Evolutionary conservation across 2,113 vertebrate genomes (phyloP).

Genomic region (Phalacrocorax aristotelis): DNA sequence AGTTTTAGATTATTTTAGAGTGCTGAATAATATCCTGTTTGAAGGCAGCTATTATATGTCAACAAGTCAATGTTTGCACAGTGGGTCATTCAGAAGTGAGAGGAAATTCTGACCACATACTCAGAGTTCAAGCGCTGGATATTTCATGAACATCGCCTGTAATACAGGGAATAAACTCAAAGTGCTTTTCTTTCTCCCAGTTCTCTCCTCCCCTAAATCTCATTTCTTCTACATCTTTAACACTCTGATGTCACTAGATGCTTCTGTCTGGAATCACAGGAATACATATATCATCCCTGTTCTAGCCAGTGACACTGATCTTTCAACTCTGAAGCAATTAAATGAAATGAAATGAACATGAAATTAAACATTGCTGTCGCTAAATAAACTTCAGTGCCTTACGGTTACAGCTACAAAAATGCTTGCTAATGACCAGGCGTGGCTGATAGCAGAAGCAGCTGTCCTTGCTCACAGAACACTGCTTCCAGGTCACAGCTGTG

Average conservation of each 20-base stretch:
- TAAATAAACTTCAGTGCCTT: background rate
- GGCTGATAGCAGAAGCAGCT: background rate
- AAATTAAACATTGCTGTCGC: background rate
- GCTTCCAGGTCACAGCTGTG: background rate
- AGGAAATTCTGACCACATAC: constrained; percentile 60
- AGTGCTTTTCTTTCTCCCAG: background rate
- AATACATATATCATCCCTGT: background rate
- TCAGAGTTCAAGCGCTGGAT: constrained; percentile 14
- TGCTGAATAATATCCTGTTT: constrained; percentile 59
- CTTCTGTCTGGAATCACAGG: background rate
- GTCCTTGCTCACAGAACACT: background rate
- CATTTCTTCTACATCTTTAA: background rate
- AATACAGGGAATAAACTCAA: background rate
- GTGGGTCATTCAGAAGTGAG: constrained; percentile 54
- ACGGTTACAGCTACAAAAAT: background rate
- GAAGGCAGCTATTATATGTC: constrained; percentile 24
- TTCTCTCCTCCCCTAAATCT: background rate
- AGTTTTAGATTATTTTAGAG: constrained; percentile 38
- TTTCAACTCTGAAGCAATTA: background rate
- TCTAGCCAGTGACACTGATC: background rate
- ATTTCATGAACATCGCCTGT: background rate
- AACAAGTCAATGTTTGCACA: constrained; percentile 56
- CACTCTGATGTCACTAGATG: background rate
- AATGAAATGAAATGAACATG: no score
- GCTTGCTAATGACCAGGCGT: background rate